These are phyloP conservation scores for Chelonia mydas DNA, from an alignment of 2,797 vertebrate genomes.

Conservation along the genomic window DNA sequence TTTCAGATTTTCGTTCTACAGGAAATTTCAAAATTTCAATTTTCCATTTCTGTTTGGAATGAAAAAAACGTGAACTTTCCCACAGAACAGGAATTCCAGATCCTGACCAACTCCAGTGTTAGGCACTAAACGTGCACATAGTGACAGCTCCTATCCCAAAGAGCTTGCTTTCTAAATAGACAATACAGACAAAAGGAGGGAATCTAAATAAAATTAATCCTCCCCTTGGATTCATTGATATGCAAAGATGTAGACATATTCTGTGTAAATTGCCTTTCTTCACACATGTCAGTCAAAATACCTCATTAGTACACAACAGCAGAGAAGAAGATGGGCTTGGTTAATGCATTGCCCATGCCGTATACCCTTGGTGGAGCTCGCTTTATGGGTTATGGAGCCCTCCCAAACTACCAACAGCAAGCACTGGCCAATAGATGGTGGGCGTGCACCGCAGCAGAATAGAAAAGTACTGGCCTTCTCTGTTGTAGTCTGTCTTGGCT, in stretches of 20 bases:
- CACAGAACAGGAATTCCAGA: not conserved
- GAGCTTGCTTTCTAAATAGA: not conserved
- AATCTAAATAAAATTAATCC: not conserved
- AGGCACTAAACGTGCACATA: not conserved
- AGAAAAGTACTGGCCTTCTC: not conserved
- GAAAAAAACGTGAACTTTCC: not conserved
- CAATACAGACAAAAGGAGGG: not conserved
- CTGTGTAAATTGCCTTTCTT: not conserved
- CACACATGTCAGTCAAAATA: not conserved
- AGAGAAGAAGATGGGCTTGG: not conserved
- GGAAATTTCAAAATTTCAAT: not conserved
- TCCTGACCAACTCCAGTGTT: not conserved
- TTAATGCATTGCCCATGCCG: not conserved
- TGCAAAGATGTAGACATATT: not conserved
- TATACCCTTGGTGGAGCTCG: not conserved
- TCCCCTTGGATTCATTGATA: not conserved
- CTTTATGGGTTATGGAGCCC: not conserved
- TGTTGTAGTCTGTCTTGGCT: not conserved
- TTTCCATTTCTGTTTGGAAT: not conserved
- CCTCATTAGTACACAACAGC: accelerated
- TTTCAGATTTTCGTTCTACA: not conserved
- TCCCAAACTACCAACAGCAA: not conserved
- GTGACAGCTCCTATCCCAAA: not conserved
- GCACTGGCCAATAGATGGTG: not conserved
- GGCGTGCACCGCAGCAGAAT: not conserved